phyloP scores from a whole-genome alignment of 1,140 invertebrate genomes.

The Potamilus streckersoni region DNA sequence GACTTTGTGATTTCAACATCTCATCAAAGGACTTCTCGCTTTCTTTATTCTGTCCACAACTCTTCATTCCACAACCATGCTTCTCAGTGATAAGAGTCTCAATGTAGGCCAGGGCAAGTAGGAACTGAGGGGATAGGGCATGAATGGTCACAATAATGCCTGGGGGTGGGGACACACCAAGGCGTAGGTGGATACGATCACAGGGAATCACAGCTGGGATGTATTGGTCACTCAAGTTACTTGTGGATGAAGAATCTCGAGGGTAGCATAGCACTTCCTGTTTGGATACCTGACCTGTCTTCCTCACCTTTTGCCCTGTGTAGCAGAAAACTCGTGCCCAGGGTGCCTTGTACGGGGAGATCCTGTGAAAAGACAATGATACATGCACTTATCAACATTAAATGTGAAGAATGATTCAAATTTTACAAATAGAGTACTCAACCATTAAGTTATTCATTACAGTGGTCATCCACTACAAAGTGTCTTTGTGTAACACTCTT shows the following conservation, averaged over 20 bases:
- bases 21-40: conserved; percentile 15
- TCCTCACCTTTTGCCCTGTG: conserved; percentile 62
- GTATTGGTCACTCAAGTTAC: conserved; percentile 62
- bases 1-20: conserved; percentile 4
- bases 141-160: conserved; percentile 62
- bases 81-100: conserved; percentile 62
- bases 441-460: too few species aligned
- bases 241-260: conserved; percentile 52
- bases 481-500: too few species aligned
- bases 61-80: conserved; percentile 54
- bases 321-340: conserved; percentile 65
- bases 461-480: not conserved
- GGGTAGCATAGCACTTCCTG: conserved; percentile 66
- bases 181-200: conserved; percentile 56
- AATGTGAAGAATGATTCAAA: too few species aligned
- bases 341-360: conserved; percentile 60
- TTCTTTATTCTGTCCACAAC: conserved; percentile 38
- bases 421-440: too few species aligned
- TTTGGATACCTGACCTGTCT: conserved; percentile 57
- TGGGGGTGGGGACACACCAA: conserved; percentile 63
- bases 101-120: conserved; percentile 64
- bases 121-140: conserved; percentile 63
- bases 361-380: conserved; percentile 41
- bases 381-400: too few species aligned
- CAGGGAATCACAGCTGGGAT: conserved; percentile 61